Base-by-base conservation (phyloP, 2,888 invertebrate genomes). In the Alentia gelatinosa region DNA sequence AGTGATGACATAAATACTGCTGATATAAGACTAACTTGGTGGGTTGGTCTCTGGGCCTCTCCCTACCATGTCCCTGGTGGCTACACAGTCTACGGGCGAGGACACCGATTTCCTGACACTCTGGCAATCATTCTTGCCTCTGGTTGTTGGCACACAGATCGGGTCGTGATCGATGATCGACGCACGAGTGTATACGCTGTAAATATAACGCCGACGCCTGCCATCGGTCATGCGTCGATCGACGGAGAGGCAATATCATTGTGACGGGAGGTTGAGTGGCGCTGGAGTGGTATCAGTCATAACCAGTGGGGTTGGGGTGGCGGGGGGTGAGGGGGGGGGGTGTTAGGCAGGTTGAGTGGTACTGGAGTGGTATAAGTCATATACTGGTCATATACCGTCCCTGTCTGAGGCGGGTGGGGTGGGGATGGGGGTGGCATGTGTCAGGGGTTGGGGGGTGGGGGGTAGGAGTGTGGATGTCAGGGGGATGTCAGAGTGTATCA, bases 181-280 rank as follows among this genome's bases (percentile, higher is more conserved):
- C 39, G 39, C 79, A 37, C 79, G 79, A 79, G 37, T 79, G 79
- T 79, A 79, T 79, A 79, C 79, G 37, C 37, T 12, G 39, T 79
- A 79, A 79, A 79, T 35, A 39, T 39, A 79, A 79, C 23, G 79
- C n/a, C 37, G 4, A 39, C 37, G 5, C 37, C 30, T 37, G 39
- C n/a, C 79, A 79, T 79, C 79, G 79, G 79, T 79, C 79, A 79
- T 39, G 39, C 37, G 19, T 39, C 15, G 35, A 79, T 79, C 79
- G 79, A 37, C 79, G 9, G 3, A 39, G 39, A 79, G 79, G 79
- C 79, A 79, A 79, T 79, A 79, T 79, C 79, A 79, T 79, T 79
- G 79, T 79, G 37, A 79, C 79, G 37, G 39, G 30, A 15, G n/a
- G 33, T 1, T 15, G 74, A 1, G n/a, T 5, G 79, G 15, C 35